Evolutionary conservation across 2,888 invertebrate genomes (phyloP).

Genomic region (Choristoneura rosaceana): DNA sequence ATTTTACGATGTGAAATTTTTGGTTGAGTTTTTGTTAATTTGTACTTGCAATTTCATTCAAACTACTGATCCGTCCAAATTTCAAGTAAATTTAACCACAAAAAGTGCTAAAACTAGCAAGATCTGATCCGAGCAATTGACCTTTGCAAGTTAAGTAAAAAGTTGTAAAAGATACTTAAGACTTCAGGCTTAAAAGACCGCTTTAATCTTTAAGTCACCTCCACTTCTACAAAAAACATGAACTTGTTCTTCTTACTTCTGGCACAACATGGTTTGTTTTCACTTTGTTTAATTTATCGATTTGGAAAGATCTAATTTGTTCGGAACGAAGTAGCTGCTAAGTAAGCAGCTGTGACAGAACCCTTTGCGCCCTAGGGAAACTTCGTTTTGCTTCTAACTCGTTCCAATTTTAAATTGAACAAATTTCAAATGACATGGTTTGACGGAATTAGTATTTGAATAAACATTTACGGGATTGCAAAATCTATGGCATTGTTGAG

Average conservation of each 20-base stretch:
- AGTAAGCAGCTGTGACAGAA: conserved; percentile 21
- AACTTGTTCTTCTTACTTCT: background rate
- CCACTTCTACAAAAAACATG: background rate
- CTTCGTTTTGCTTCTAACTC: conserved; percentile 34
- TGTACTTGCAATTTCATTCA: too few relatives aligned
- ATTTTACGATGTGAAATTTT: too few relatives aligned
- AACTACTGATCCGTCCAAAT: too few relatives aligned
- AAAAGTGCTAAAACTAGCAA: too few relatives aligned
- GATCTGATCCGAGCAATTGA: too few relatives aligned
- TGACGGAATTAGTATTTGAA: conserved; percentile 31
- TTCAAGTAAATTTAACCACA: too few relatives aligned
- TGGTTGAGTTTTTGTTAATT: too few relatives aligned
- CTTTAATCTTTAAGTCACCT: too few relatives aligned
- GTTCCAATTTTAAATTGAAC: conserved; percentile 39
- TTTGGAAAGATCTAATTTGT: background rate
- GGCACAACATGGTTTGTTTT: conserved; percentile 1
- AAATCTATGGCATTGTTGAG: background rate
- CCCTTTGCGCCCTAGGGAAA: conserved; percentile 37
- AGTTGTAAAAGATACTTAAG: too few relatives aligned
- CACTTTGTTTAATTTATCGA: conserved; percentile 2
- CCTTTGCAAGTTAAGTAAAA: too few relatives aligned
- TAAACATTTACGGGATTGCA: conserved; percentile 23
- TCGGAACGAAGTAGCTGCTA: conserved; percentile 26
- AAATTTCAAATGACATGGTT: conserved; percentile 37
- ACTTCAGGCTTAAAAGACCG: too few relatives aligned